Evolutionary conservation across 2,113 vertebrate genomes (phyloP), one percentile per base, ranked within the genome.

Genomic region (Motacilla alba): DNA sequence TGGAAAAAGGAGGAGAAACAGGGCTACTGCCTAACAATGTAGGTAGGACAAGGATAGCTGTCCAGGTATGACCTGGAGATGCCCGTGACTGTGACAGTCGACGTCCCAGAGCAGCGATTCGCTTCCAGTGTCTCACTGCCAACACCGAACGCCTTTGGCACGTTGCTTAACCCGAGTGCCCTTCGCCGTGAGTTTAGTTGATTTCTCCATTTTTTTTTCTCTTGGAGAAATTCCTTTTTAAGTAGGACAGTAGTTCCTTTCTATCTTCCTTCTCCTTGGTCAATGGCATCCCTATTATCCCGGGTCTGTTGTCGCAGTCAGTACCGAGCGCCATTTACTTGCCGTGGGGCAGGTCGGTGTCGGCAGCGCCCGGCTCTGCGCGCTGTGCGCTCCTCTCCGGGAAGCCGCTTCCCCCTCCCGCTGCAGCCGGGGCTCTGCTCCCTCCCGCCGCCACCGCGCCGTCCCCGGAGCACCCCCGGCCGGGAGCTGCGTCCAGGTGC

Each of bases 1-100:
- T 2, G 9, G 35, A 27, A 22, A 5, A 33, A 9, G 23, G 41
- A 20, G 3, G 6, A 30, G 49, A 7, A 31, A 16, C 2, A 6
- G 21, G 8, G 35, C 4, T 27, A 0, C n/a, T 3, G 6, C 18
- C 31, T 6, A 0, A 1, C 0, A 1, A 0, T 0, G 33, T 1
- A 3, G 55, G 16, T 30, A 31, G 62, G 13, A 43, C 50, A 7
- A 26, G n/a, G 17, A 9, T 1, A 20, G 56, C 50, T 6, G 82
- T 5, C 1, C 15, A 2, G 55, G 35, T 33, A 11, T 18, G 41
- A 11, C 15, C 15, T 2, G 0, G 30, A 9, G 28, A 1, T 0
- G 3, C 49, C 59, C 1, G 0, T 10, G n/a, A 2, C 39, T 7
- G 4, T 3, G 17, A 3, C 59, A 39, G 64, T 8, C 3, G 1